Evolutionary conservation across 30 jellyfish, hydroid and myxozoan species (phyloP).

Genomic region (Aurelia aurita complex sp. Pacific): DNA sequence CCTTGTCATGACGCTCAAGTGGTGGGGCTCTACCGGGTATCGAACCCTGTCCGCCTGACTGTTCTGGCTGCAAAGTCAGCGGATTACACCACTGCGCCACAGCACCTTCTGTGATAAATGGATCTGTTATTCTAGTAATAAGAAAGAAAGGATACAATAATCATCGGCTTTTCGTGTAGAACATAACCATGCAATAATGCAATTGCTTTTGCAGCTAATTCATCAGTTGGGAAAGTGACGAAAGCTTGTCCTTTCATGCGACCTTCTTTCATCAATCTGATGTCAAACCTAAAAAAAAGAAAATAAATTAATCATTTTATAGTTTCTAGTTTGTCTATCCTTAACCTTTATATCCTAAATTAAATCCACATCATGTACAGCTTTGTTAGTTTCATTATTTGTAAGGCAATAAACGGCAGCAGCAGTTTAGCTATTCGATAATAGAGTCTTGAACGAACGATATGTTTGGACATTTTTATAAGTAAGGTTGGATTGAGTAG

Average conservation of each 20-base stretch:
- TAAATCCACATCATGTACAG: background rate
- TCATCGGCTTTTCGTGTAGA: constrained; percentile 82
- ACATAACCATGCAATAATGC: constrained; percentile 80
- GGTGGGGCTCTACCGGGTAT: too few species aligned
- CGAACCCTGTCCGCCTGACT: too few species aligned
- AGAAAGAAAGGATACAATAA: constrained; percentile 66
- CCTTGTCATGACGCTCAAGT: too few species aligned
- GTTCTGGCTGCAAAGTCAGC: too few species aligned
- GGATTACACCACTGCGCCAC: too few species aligned
- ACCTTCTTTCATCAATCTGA: constrained; percentile 92
- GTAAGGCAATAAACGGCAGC: too few species aligned
- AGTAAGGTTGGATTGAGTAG: too few species aligned
- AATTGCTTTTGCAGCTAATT: constrained; percentile 70
- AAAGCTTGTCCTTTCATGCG: constrained; percentile 98
- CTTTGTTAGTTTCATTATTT: too few species aligned
- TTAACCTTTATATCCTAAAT: background rate
- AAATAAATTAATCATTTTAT: background rate
- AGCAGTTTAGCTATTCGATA: too few species aligned
- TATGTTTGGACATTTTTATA: too few species aligned
- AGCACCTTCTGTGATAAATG: too few species aligned
- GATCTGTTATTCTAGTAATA: background rate
- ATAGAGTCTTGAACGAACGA: too few species aligned
- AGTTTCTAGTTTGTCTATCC: background rate
- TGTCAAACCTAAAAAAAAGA: constrained; percentile 72
- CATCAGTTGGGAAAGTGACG: constrained; percentile 79